These are phyloP conservation scores for Bufo gargarizans DNA, from an alignment of 2,113 vertebrate species.

Conservation along the genomic window DNA sequence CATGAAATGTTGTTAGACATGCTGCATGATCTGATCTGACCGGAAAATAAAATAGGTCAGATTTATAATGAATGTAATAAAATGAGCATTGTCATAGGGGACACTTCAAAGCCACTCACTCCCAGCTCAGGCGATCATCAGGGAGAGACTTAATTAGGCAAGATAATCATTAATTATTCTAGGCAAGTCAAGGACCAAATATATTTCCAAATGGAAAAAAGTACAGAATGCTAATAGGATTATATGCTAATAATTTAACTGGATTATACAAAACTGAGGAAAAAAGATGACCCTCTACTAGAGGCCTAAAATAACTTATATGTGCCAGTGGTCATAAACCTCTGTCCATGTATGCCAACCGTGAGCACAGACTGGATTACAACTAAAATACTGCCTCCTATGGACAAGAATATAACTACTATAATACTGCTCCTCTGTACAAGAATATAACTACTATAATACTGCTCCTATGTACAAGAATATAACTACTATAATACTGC, in stretches of 20 bases:
- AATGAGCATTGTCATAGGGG: constrained; percentile 22
- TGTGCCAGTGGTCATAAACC: not conserved
- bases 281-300: not conserved
- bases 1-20: constrained; percentile 53
- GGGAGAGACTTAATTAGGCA: constrained; percentile 24
- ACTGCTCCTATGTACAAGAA: not conserved
- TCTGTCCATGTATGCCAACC: not conserved
- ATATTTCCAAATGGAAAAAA: constrained; percentile 11
- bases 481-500: not conserved
- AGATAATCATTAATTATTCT: constrained; percentile 44
- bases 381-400: not conserved
- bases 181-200: constrained; percentile 11
- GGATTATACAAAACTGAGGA: not conserved
- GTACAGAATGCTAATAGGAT: constrained; percentile 14
- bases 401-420: not conserved
- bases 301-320: not conserved
- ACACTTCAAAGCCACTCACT: constrained; percentile 24
- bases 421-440: not conserved
- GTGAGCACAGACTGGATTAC: not conserved
- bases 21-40: constrained; percentile 33
- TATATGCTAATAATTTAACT: constrained; percentile 20
- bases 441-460: not conserved
- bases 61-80: constrained; percentile 51
- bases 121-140: not conserved
- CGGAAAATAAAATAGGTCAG: constrained; percentile 54